A percentile compares a stretch with the other conserved stretches of the same genome.
These are phyloP conservation scores for Tortricodes alternella DNA, from an alignment of 2,888 invertebrate genomes.

Conservation along the genomic window DNA sequence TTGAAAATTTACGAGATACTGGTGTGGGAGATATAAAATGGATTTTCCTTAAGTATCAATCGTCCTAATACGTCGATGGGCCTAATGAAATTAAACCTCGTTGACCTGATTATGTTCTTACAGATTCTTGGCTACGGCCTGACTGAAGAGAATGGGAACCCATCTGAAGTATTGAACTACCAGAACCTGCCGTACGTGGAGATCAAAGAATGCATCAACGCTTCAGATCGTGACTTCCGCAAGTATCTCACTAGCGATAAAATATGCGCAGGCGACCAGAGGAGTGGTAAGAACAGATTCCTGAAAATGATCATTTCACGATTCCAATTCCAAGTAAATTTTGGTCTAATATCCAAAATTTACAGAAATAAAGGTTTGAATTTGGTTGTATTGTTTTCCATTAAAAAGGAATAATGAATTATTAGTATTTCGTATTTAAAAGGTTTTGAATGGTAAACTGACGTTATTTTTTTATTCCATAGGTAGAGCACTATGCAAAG, in stretches of 20 bases:
- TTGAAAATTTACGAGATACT: too few relatives aligned
- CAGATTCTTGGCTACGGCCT: constrained; percentile 6
- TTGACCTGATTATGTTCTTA: too few relatives aligned
- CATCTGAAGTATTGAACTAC: neutral
- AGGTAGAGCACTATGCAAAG: neutral
- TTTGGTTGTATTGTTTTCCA: neutral
- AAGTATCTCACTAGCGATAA: constrained; percentile 15
- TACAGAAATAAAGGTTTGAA: too few relatives aligned
- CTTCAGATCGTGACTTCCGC: neutral
- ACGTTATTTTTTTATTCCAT: neutral
- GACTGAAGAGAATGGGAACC: neutral
- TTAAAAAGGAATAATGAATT: neutral
- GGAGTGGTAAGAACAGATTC: neutral
- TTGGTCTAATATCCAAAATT: too few relatives aligned
- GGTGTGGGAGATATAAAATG: too few relatives aligned
- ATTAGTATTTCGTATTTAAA: too few relatives aligned
- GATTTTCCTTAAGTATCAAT: too few relatives aligned
- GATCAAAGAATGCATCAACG: constrained; percentile 6
- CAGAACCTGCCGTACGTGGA: constrained; percentile 12
- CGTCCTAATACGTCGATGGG: too few relatives aligned
- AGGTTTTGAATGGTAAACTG: too few relatives aligned
- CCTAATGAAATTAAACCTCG: too few relatives aligned
- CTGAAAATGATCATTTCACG: neutral
- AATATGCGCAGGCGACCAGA: constrained; percentile 7
- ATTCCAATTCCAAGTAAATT: neutral